These are phyloP conservation scores for Gallinago solitaria DNA, from an alignment of 2,797 vertebrate species.

Conservation along the genomic window DNA sequence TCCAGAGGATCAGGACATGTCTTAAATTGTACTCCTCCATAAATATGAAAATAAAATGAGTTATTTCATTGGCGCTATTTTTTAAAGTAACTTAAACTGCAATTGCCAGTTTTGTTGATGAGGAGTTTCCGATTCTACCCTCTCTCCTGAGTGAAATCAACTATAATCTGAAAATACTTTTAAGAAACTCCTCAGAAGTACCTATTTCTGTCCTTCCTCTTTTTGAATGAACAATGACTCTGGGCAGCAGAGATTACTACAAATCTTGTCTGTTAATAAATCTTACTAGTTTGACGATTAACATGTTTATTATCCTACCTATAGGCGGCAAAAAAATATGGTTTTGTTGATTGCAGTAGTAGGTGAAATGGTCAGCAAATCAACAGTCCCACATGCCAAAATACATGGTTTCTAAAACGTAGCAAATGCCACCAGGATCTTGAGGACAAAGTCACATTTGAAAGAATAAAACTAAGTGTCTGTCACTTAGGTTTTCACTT, in stretches of 20 bases:
- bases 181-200: not conserved
- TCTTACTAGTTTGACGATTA: not conserved
- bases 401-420: constrained; percentile 37
- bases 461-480: constrained; percentile 46
- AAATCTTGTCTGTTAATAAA: not conserved
- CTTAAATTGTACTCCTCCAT: not conserved
- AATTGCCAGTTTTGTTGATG: not conserved
- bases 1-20: not conserved
- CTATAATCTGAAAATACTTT: constrained; percentile 1
- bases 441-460: constrained; percentile 55
- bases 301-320: constrained; percentile 20
- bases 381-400: constrained; percentile 42
- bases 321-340: not conserved
- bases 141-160: not conserved
- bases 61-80: fast-evolving
- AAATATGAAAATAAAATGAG: not conserved
- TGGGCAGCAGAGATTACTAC: not conserved
- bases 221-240: constrained; percentile 10
- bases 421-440: constrained; percentile 46
- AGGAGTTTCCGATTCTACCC: not conserved
- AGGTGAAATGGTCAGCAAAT: not conserved
- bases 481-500: not conserved
- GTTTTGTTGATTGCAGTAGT: constrained; percentile 11
- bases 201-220: not conserved
- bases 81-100: not conserved